Conservation (phyloP, 2,797 vertebrate genomes). For the Amphiprion clarkii region DNA sequence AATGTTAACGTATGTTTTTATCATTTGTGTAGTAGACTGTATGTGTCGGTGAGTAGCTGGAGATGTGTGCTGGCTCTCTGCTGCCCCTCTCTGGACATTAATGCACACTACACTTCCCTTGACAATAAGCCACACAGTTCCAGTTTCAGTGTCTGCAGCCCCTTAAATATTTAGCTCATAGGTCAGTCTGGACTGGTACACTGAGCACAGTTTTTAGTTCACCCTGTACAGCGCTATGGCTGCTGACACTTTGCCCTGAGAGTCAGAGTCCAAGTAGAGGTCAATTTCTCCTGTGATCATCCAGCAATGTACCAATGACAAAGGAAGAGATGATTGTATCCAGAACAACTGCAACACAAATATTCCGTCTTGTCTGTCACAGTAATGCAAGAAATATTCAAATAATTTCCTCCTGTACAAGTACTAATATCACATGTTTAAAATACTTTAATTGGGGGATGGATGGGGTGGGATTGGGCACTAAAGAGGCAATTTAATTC, state of each 20-base stretch:
- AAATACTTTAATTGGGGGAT: too few species aligned
- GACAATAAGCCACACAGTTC: neutral
- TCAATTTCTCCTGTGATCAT: neutral
- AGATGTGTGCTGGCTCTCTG: constrained; percentile 55
- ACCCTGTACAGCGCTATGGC: too few species aligned
- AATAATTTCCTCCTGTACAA: too few species aligned
- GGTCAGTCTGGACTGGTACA: neutral
- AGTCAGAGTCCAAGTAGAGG: neutral
- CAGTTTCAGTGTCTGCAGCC: too few species aligned
- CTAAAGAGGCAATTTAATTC: too few species aligned
- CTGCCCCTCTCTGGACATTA: constrained; percentile 71
- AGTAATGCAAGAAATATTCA: too few species aligned
- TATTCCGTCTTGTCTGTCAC: too few species aligned
- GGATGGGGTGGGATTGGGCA: too few species aligned
- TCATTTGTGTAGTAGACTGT: neutral
- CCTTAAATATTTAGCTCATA: too few species aligned
- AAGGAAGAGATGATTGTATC: neutral
- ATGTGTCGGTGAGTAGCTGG: neutral
- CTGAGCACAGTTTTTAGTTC: neutral
- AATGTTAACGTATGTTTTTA: neutral
- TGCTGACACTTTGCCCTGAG: neutral
- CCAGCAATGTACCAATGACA: neutral
- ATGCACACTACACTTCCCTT: constrained; percentile 37
- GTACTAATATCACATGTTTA: too few species aligned
- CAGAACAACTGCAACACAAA: too few species aligned